Percentiles rank a stretch among this genome's conserved stretches.
Conservation (phyloP, 2,888 invertebrate genomes). For the Dexiosoma caninum region DNA sequence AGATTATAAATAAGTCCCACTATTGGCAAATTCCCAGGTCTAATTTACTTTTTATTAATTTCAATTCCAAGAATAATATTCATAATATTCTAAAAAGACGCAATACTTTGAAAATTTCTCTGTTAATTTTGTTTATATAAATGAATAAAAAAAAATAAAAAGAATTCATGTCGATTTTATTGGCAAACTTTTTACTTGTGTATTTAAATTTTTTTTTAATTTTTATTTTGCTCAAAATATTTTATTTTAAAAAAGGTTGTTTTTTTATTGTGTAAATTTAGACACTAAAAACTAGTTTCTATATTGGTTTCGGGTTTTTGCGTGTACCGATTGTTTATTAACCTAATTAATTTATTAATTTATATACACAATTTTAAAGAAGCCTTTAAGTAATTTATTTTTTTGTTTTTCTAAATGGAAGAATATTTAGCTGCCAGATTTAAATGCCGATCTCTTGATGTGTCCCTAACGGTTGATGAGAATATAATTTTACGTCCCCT, state of each 20-base stretch:
- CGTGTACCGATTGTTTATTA: background rate
- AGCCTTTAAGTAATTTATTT: background rate
- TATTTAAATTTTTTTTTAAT: background rate
- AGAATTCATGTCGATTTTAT: background rate
- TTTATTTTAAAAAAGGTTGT: conserved; percentile 35
- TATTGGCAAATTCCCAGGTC: no score
- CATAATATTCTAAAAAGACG: no score
- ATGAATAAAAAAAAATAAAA: background rate
- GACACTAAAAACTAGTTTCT: conserved; percentile 36
- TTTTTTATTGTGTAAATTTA: conserved; percentile 28
- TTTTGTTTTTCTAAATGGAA: conserved; percentile 60
- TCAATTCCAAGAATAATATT: no score
- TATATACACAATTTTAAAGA: conserved; percentile 26
- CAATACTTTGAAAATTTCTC: no score
- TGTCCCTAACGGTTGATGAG: conserved; percentile 50
- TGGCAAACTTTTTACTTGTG: background rate
- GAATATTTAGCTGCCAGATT: conserved; percentile 67
- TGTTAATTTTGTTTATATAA: no score
- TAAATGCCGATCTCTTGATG: conserved; percentile 61
- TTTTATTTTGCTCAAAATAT: no score
- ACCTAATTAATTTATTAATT: background rate
- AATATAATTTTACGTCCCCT: conserved; percentile 44
- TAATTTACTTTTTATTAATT: no score
- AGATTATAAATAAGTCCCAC: no score
- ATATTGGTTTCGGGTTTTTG: conserved; percentile 4